A percentile compares a stretch with the other conserved stretches of the same genome.
These are phyloP conservation scores for Philaenus spumarius DNA, from an alignment of 1,140 invertebrate species.

Conservation along the genomic window DNA sequence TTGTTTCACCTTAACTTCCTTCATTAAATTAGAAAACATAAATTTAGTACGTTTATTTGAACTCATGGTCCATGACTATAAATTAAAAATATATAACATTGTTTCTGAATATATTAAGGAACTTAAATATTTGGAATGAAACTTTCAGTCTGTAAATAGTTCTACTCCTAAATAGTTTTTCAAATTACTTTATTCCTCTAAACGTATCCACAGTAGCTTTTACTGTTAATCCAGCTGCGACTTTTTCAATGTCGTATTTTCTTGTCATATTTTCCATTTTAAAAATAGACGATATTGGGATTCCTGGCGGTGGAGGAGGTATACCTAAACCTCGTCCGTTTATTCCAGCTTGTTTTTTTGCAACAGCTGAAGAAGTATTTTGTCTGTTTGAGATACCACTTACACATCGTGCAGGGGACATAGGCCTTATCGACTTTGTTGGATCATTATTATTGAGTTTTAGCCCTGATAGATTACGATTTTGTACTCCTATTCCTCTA, in stretches of 20 bases:
- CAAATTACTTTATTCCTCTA: no score
- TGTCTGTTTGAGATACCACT: constrained; percentile 3
- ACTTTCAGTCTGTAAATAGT: no score
- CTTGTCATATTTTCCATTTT: constrained; percentile 35
- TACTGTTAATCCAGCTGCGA: constrained; percentile 31
- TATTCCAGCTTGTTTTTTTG: constrained; percentile 1
- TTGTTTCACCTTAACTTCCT: no score
- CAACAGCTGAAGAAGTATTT: neutral
- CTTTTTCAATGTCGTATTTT: constrained; percentile 32
- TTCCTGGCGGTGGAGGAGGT: constrained; percentile 19
- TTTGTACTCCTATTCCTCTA: constrained; percentile 7
- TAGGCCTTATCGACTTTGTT: constrained; percentile 38
- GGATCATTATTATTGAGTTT: constrained; percentile 27
- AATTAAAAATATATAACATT: no score
- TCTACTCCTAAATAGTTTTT: no score
- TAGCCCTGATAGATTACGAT: neutral
- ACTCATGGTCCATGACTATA: no score
- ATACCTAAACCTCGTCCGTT: constrained; percentile 7
- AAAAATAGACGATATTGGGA: constrained; percentile 25
- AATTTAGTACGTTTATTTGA: no score
- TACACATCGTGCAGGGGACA: constrained; percentile 36
- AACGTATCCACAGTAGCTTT: constrained; percentile 25
- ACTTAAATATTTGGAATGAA: no score
- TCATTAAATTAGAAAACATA: no score
- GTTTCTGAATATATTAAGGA: no score